Evolutionary conservation across 35 echinoderm and acorn worm genomes (phyloP), one percentile per base, ranked within the genome.

Genomic region (Apostichopus japonicus): DNA sequence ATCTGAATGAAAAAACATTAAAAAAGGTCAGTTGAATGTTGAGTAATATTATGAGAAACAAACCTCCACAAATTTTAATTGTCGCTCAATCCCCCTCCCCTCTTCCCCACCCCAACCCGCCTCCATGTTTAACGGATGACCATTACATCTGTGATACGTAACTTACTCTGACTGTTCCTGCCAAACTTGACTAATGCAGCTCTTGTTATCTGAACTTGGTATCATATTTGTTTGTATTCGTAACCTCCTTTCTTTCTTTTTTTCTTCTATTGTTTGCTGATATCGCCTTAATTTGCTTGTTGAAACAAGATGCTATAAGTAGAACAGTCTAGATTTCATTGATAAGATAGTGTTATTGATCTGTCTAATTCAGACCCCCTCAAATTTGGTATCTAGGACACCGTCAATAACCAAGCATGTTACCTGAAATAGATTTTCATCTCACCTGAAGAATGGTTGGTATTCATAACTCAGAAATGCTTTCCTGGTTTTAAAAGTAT

Each of bases 371-470:
- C 9, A 58, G 54, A 23, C 81, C 81, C 81, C 81, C 81, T 84
- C 55, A 84, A 84, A 84, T 58, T 56, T 84, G 81, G 81, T 84
- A 58, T 84, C 81, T 84, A 84, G 81, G 81, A 84, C 81, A 59
- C 16, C 9, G 17, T 57, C 81, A 84, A 84, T 84, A 58, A 84
- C 56, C 21, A 84, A 58, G 21, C 81, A 84, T 84, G 13, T 23
- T 58, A 84, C 7, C 54, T 84, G 54, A 84, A 84, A 84, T 84
- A 84, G 81, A 84, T 84, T 84, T 58, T 23, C 53, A 57, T 84
- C 54, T 84, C 54, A 84, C 81, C 81, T 84, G 81, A 84, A 84
- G 54, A 23, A 84, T 84, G 81, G 56, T 10, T 59, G 81, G 81
- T 58, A 84, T 84, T 84, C 81, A 84, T 22, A 84, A 21, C 71